phyloP scores from a whole-genome alignment of 1,140 invertebrate species.

The Luehdorfia chinensis region DNA sequence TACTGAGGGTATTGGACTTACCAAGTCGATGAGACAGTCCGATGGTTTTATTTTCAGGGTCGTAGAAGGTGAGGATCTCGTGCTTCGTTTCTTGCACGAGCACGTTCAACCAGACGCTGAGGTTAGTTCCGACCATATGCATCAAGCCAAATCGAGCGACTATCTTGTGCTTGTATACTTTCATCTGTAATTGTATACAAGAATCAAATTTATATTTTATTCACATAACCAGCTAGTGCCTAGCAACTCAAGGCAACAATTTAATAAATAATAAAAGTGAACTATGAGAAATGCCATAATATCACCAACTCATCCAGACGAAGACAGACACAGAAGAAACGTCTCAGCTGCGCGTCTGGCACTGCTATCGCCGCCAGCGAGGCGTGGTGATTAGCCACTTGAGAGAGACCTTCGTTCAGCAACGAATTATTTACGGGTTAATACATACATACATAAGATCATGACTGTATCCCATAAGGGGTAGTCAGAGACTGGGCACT shows the following conservation, averaged over 20 bases:
- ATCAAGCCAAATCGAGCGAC: slow-evolving; percentile 93
- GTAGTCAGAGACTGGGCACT: too few relatives aligned
- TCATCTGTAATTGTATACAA: slow-evolving; percentile 82
- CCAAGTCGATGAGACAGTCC: slow-evolving; percentile 84
- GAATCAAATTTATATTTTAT: not conserved
- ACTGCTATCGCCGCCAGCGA: too few relatives aligned
- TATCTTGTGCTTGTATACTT: slow-evolving; percentile 91
- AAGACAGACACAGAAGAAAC: too few relatives aligned
- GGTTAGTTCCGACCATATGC: slow-evolving; percentile 97
- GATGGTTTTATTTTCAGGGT: slow-evolving; percentile 89
- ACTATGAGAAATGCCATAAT: too few relatives aligned
- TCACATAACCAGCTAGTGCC: not conserved
- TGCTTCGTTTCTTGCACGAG: slow-evolving; percentile 96
- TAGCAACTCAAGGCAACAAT: not conserved
- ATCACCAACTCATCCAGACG: not conserved
- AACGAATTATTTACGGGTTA: too few relatives aligned
- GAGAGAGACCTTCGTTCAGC: too few relatives aligned
- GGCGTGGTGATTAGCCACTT: too few relatives aligned
- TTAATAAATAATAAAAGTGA: too few relatives aligned
- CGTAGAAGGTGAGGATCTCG: slow-evolving; percentile 93
- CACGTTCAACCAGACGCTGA: slow-evolving; percentile 95
- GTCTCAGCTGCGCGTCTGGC: too few relatives aligned
- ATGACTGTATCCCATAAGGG: too few relatives aligned
- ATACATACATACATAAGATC: too few relatives aligned
- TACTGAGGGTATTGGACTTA: slow-evolving; percentile 49